Base-by-base conservation (phyloP, 2,113 vertebrate species). In the Regulus satrapa region DNA sequence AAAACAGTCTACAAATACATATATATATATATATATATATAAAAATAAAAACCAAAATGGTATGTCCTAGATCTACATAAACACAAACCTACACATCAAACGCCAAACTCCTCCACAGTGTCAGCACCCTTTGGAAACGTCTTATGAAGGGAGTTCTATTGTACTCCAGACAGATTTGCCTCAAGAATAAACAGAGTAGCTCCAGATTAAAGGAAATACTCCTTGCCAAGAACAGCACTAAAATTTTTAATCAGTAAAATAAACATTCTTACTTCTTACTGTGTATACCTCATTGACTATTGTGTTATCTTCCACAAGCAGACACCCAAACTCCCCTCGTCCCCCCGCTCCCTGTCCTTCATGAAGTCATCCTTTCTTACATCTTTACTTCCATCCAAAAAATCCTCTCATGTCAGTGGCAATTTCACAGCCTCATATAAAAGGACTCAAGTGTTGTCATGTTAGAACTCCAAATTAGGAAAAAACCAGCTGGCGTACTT, bases 161-260 rank as follows among this genome's bases (percentile, higher is more conserved):
- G 93, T 96, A 88, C 43, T 90, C 56, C 48, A 97, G 89, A 96
- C 75, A 95, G 85, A 96, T 88, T 67, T 90, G 79, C 92, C 76
- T 96, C 72, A 88, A 95, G 85, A 95, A 91, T 88, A 96, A 97
- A 96, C 93, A 97, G 74, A 95, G 84, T 51, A 95, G 79, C 75
- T 93, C 72, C 88, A 95, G 93, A 96, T 97, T 92, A 97, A 96
- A 96, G 96, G 88, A 96, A 94, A 91, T 43, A 77, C 41, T 90
- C 51, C 28, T 36, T 96, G 95, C 92, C 94, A 97, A 97, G 52
- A 96, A 93, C 75, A 96, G 92, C 92, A 96, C 92, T 96, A 94
- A 85, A 95, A 88, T 94, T 92, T 92, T 96, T 96, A 96, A 95
- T 96, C 94, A 91, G 83, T 94, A 92, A 96, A 96, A 90, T 74